Conservation (phyloP, 2,113 vertebrate species). For the Dolichotis patagonum region DNA sequence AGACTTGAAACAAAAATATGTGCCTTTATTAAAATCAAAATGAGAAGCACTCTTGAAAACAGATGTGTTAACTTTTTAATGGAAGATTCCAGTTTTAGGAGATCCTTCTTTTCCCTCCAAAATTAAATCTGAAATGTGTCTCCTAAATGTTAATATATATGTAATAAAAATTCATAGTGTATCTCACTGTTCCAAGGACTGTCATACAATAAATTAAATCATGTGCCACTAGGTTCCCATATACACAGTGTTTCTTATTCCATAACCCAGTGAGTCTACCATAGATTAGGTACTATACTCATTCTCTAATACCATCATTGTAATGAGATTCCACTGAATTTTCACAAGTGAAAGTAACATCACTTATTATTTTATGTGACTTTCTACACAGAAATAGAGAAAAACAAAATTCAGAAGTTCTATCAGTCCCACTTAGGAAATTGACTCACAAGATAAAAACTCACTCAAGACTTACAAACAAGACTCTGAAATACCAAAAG, state of each 20-base stretch:
- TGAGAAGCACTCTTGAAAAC: not conserved
- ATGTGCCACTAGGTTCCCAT: not conserved
- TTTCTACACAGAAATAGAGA: not conserved
- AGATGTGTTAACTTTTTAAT: conserved; percentile 30
- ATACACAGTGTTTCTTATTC: not conserved
- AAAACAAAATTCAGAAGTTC: conserved; percentile 21
- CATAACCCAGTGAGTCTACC: not conserved
- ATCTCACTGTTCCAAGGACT: not conserved
- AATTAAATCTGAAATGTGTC: conserved; percentile 48
- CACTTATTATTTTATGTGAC: not conserved
- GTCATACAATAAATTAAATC: not conserved
- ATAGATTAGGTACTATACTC: not conserved
- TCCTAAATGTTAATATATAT: conserved; percentile 11
- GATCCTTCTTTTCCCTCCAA: not conserved
- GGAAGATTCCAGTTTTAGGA: conserved; percentile 55
- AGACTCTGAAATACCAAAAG: not conserved
- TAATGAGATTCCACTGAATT: not conserved
- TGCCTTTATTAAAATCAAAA: conserved; percentile 56
- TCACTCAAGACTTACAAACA: conserved; percentile 7
- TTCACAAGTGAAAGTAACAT: conserved; percentile 18
- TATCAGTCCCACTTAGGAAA: not conserved
- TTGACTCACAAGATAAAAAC: conserved; percentile 31
- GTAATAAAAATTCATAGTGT: not conserved
- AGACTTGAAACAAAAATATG: conserved; percentile 46
- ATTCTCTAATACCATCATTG: not conserved